Evolutionary conservation across 2,888 invertebrate species (phyloP).

Genomic region (Elegia similella): DNA sequence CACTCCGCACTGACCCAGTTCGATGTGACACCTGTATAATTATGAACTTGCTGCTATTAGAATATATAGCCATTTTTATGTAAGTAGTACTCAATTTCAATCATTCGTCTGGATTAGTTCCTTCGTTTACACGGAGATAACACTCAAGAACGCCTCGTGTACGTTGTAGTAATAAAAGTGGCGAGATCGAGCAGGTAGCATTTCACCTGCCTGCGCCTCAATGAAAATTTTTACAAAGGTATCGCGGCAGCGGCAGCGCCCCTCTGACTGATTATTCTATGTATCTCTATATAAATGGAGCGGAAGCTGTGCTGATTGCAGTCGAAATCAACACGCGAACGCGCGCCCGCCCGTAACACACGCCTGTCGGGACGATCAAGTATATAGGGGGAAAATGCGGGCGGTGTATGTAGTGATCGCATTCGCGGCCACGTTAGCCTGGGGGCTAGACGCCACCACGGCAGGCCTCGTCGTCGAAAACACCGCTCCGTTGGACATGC

Average conservation of each 20-base stretch:
- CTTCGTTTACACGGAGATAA: constrained; percentile 4
- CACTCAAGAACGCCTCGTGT: neutral
- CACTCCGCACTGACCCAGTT: too few species aligned
- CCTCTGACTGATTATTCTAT: constrained; percentile 55
- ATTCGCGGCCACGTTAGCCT: constrained; percentile 37
- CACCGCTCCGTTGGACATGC: constrained; percentile 32
- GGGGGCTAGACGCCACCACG: constrained; percentile 37
- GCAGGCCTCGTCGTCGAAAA: constrained; percentile 40
- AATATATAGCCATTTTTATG: neutral
- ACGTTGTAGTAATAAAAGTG: neutral
- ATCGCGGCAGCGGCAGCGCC: constrained; percentile 33
- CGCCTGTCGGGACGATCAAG: constrained; percentile 32
- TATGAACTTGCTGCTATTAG: neutral
- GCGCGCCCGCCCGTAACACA: constrained; percentile 51
- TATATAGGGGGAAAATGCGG: constrained; percentile 44
- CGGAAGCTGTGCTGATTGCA: constrained; percentile 61
- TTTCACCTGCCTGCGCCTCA: constrained; percentile 3
- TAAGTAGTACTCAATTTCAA: neutral
- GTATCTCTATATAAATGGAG: constrained; percentile 73
- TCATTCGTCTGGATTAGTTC: neutral
- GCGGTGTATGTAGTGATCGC: constrained; percentile 41
- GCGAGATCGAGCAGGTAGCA: neutral
- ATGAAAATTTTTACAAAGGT: constrained; percentile 15
- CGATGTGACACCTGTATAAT: too few species aligned
- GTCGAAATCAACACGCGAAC: constrained; percentile 69